A percentile compares a stretch with the other conserved stretches of the same genome.
Evolutionary conservation across 1,140 invertebrate genomes (phyloP).

Genomic region (Galleria mellonella): DNA sequence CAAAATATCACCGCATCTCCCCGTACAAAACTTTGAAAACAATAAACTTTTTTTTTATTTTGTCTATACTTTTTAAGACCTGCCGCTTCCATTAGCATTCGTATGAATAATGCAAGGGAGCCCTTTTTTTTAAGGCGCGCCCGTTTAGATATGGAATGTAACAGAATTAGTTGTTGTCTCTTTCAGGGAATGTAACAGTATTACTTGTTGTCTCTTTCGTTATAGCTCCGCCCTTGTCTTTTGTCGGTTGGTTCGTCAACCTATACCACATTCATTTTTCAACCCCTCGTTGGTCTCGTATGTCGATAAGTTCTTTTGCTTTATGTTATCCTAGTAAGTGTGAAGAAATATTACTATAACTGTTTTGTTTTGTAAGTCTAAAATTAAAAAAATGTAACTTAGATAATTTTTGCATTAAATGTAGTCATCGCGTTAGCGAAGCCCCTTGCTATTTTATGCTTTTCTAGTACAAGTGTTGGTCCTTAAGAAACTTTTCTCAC

Average conservation of each 20-base stretch:
- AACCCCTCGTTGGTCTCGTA: constrained; percentile 13
- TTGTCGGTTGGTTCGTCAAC: background rate
- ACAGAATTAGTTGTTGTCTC: constrained; percentile 18
- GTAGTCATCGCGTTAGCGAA: too few species aligned
- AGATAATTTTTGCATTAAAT: too few species aligned
- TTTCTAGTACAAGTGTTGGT: background rate
- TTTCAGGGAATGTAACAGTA: constrained; percentile 17
- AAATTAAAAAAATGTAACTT: too few species aligned
- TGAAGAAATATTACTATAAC: constrained; percentile 13
- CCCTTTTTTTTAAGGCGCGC: constrained; percentile 18
- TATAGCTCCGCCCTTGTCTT: constrained; percentile 8
- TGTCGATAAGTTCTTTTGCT: constrained; percentile 15
- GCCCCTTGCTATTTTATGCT: background rate
- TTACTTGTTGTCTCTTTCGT: constrained; percentile 20
- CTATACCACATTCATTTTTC: background rate
- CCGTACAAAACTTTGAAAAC: constrained; percentile 5
- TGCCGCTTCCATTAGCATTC: constrained; percentile 28
- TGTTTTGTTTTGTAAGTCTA: constrained; percentile 19
- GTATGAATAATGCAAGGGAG: constrained; percentile 33
- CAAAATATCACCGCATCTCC: too few species aligned
- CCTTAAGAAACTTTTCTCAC: constrained; percentile 7
- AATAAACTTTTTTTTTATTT: constrained; percentile 27
- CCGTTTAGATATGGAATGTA: constrained; percentile 17
- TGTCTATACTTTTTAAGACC: constrained; percentile 27
- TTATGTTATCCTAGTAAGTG: constrained; percentile 20